phyloP scores from a whole-genome alignment of 1,140 invertebrate species.

The Drosophila tani region DNA sequence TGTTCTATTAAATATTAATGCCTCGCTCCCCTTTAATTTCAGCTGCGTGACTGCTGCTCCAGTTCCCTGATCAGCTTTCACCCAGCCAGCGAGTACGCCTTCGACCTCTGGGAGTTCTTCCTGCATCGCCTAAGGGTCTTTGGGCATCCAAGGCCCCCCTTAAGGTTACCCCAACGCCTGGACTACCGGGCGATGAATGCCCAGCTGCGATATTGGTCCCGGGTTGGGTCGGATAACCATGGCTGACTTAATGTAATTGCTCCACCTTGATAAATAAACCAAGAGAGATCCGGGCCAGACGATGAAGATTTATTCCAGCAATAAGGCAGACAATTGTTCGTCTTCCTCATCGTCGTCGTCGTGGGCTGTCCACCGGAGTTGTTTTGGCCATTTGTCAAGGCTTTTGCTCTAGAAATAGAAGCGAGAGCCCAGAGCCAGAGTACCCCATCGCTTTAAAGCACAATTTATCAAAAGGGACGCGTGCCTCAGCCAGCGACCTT shows the following conservation, averaged over 20 bases:
- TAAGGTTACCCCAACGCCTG: conserved; percentile 38
- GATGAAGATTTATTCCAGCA: conserved; percentile 79
- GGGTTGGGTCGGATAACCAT: conserved; percentile 39
- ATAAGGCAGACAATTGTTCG: conserved; percentile 55
- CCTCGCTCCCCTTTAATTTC: neutral
- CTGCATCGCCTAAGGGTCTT: conserved; percentile 94
- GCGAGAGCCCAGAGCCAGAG: neutral
- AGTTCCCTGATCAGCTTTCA: conserved; percentile 95
- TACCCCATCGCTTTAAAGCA: conserved; percentile 69
- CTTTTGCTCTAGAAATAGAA: conserved; percentile 37
- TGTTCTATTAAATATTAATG: conserved; percentile 7
- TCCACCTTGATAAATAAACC: conserved; percentile 74
- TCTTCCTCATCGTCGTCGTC: conserved; percentile 12
- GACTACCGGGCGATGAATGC: conserved; percentile 45
- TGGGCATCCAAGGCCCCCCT: conserved; percentile 85
- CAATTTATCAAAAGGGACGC: conserved; percentile 75
- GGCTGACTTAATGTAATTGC: conserved; percentile 76
- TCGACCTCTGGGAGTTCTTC: conserved; percentile 95
- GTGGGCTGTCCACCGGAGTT: conserved; percentile 60
- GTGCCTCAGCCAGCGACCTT: conserved; percentile 49
- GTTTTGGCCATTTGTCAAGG: conserved; percentile 75
- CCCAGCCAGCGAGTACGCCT: conserved; percentile 92
- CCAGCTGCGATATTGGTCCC: conserved; percentile 56
- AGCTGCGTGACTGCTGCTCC: conserved; percentile 90
- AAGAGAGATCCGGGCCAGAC: conserved; percentile 35